Evolutionary conservation across 2,888 invertebrate genomes (phyloP), one percentile per base, ranked within the genome.

Genomic region (Lacanobia oleracea): DNA sequence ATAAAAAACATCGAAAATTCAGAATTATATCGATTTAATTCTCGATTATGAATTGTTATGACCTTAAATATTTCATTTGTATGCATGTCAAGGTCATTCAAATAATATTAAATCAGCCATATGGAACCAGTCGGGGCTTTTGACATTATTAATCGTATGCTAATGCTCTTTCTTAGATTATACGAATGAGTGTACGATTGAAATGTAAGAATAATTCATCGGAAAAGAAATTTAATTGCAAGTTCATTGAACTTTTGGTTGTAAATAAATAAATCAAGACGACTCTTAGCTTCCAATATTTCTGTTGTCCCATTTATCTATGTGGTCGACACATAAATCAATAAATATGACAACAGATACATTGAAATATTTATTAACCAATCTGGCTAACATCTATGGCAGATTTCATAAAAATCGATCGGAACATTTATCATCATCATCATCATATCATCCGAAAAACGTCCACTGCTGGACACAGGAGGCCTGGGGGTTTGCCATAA

Each of bases 31-130:
- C 63, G 63, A 54, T 79, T 72, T 70, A 53, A 66, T 70, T 54
- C 56, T 59, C 37, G 72, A 71, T 73, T 64, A 80, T 62, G 60
- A 59, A 71, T 83, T 14, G 37, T 70, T 75, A 70, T 62, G 53
- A 72, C 57, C 54, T 80, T 72, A 75, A 83, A 81, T 80, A 72
- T 71, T 76, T 76, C 51, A 82, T 80, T 82, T 66, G 60, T 80
- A 83, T 82, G 81, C 81, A 67, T 83, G 76, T 79, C 84, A 82
- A 82, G 81, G 81, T 83, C 81, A 73, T 76, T 73, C 12, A 67
- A 73, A 76, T 82, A 63, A 73, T 73, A 68, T 80, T 82, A 71
- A 80, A 79, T 81, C 48, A 72, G 53, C 63, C 10, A 65, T 82
- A 50, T 51, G n/a, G 12, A 67, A 73, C 53, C 68, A 66, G 79